Evolutionary conservation across 1,140 invertebrate species (phyloP).

Genomic region (Oryzaephilus surinamensis): DNA sequence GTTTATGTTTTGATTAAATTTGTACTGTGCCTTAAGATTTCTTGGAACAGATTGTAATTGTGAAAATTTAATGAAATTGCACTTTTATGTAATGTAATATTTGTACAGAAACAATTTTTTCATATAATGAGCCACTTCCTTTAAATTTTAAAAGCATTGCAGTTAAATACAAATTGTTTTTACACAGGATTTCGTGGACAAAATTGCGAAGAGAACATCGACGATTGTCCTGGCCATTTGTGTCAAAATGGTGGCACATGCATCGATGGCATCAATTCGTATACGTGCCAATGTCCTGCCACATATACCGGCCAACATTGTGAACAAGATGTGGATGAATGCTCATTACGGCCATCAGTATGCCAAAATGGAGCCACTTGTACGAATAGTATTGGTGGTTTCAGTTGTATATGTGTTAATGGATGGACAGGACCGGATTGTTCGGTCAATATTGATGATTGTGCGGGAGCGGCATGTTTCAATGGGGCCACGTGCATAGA

Average conservation of each 20-base stretch:
- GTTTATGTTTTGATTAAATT: no score
- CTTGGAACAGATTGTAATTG: no score
- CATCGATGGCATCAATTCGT: constrained; percentile 75
- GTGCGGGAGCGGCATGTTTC: constrained; percentile 84
- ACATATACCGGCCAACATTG: constrained; percentile 79
- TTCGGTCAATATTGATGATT: constrained; percentile 89
- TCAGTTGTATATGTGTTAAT: constrained; percentile 93
- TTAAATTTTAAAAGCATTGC: no score
- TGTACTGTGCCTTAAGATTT: no score
- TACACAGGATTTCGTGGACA: constrained; percentile 73
- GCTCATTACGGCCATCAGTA: constrained; percentile 64
- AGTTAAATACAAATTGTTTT: no score
- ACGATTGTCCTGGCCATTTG: constrained; percentile 79
- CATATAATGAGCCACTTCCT: no score
- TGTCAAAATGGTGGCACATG: constrained; percentile 88
- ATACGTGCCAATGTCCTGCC: constrained; percentile 78
- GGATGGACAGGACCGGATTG: constrained; percentile 89
- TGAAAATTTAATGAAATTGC: no score
- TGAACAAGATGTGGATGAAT: constrained; percentile 71
- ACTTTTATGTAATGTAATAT: no score
- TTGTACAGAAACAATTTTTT: no score
- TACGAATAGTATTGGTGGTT: constrained; percentile 80
- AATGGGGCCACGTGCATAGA: constrained; percentile 96
- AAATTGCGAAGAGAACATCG: constrained; percentile 82
- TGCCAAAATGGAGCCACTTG: constrained; percentile 94